phyloP scores from a whole-genome alignment of 1,140 invertebrate species.

The Drosophila arawakana region DNA sequence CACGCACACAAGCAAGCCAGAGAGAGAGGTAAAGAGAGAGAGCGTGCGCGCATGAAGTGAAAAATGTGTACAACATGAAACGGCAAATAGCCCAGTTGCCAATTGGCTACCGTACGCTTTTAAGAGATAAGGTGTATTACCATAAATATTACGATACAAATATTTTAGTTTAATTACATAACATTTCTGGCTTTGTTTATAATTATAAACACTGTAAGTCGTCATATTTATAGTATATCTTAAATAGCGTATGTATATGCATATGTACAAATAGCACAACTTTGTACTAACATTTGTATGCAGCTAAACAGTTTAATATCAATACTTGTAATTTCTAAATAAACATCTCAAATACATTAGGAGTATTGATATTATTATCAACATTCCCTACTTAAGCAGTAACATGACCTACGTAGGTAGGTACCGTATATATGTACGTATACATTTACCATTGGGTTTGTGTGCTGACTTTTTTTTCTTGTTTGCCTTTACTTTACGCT shows the following conservation, averaged over 20 bases:
- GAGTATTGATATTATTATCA: background rate
- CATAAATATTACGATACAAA: slow-evolving; percentile 10
- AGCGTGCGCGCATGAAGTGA: slow-evolving; percentile 53
- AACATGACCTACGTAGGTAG: slow-evolving; percentile 15
- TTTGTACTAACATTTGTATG: background rate
- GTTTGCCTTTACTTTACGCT: slow-evolving; percentile 51
- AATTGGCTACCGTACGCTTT: slow-evolving; percentile 33
- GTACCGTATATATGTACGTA: slow-evolving; percentile 5
- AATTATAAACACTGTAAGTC: background rate
- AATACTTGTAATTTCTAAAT: slow-evolving; percentile 8
- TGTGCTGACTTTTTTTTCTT: slow-evolving; percentile 40
- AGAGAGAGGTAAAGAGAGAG: slow-evolving; percentile 1
- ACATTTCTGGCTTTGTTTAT: background rate
- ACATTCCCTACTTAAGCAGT: slow-evolving; percentile 6
- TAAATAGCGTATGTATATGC: background rate
- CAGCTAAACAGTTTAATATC: background rate
- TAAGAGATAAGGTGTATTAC: slow-evolving; percentile 10
- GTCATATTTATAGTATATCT: background rate
- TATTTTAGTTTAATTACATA: background rate
- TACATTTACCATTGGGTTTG: slow-evolving; percentile 39
- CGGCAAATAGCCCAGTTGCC: slow-evolving; percentile 35
- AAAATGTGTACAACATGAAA: slow-evolving; percentile 53
- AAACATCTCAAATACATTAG: background rate
- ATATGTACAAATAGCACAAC: background rate
- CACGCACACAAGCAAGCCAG: slow-evolving; percentile 16